Conservation (phyloP, 1,140 invertebrate species). For the Spodoptera litura region DNA sequence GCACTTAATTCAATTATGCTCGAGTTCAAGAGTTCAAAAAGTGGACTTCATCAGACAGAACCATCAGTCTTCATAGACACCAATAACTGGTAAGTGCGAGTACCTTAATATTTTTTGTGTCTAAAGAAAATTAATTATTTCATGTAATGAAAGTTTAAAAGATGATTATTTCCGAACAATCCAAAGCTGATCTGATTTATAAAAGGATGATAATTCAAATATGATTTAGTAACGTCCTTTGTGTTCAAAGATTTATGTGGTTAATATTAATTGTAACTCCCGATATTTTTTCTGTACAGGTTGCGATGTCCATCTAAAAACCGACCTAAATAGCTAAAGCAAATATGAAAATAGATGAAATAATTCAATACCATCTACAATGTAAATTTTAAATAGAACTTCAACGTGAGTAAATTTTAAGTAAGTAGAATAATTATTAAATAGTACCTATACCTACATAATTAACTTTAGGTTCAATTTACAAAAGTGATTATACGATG, state of each 20-base stretch:
- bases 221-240: neutral
- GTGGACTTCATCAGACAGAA: neutral
- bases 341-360: too few species aligned
- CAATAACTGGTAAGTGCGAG: neutral
- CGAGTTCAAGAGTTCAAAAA: neutral
- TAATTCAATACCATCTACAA: too few species aligned
- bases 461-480: neutral
- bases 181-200: conserved; percentile 48
- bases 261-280: too few species aligned
- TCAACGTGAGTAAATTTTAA: too few species aligned
- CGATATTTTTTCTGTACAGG: too few species aligned
- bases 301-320: too few species aligned
- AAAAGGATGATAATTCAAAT: conserved; percentile 17
- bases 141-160: neutral
- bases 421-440: neutral
- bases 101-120: neutral
- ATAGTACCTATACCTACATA: neutral
- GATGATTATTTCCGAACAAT: conserved; percentile 42
- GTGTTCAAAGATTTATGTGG: too few species aligned
- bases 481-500: conserved; percentile 17
- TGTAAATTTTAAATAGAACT: too few species aligned
- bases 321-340: too few species aligned
- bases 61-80: neutral
- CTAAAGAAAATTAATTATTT: neutral
- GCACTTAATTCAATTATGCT: conserved; percentile 4